These are phyloP conservation scores for Aurelia aurita complex sp. Pacific DNA, from an alignment of 30 jellyfish, hydroid and myxozoan species.

Conservation along the genomic window DNA sequence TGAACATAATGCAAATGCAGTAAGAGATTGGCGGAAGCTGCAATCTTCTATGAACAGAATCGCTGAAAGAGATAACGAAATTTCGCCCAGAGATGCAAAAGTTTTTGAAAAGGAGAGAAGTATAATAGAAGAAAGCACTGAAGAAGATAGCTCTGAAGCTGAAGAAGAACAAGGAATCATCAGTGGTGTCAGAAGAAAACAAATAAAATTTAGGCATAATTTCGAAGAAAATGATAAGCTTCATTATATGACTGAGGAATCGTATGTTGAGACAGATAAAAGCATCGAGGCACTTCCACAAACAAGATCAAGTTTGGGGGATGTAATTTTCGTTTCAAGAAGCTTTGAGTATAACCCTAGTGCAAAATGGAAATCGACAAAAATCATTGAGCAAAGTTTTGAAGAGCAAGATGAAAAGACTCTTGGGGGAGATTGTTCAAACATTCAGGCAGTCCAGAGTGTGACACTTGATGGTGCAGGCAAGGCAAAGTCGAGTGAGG, in stretches of 20 bases:
- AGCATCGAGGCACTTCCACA: slow-evolving; percentile 29
- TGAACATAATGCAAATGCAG: slow-evolving; percentile 11
- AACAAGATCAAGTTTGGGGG: background rate
- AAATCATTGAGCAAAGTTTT: background rate
- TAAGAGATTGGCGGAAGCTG: background rate
- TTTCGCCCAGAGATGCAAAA: no score
- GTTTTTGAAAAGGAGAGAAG: background rate
- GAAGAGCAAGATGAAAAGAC: background rate
- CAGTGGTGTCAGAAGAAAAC: slow-evolving; percentile 4
- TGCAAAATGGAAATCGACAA: background rate
- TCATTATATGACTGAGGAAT: background rate
- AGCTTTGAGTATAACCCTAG: slow-evolving; percentile 21
- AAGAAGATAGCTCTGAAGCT: background rate
- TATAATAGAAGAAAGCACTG: no score
- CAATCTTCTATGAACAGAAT: background rate
- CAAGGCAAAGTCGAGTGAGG: no score
- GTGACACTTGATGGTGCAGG: no score
- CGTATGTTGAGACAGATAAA: slow-evolving; percentile 5
- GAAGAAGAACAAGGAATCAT: background rate
- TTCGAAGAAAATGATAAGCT: background rate
- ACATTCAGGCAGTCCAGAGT: background rate
- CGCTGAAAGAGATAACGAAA: background rate
- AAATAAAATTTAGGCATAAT: background rate
- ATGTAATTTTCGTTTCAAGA: slow-evolving; percentile 14
- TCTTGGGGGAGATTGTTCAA: background rate